These are phyloP conservation scores for Rhinoderma darwinii DNA, from an alignment of 2,113 vertebrate genomes.

Conservation along the genomic window DNA sequence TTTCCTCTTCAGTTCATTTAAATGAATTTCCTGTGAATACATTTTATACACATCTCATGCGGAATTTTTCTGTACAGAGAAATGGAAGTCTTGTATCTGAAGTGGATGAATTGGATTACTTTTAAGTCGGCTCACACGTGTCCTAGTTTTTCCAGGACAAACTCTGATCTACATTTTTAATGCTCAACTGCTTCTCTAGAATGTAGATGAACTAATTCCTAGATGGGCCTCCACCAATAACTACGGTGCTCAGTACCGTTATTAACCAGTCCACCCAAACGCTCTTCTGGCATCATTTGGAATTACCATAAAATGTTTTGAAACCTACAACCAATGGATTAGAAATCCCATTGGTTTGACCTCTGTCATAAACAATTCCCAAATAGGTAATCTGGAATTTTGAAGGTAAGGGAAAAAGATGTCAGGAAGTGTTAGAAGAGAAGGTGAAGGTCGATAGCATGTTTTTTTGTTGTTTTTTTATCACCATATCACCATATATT, in stretches of 20 bases:
- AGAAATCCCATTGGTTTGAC: neutral
- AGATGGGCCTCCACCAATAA: neutral
- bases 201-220: neutral
- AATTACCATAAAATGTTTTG: no score
- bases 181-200: neutral
- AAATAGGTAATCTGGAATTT: no score
- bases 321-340: no score
- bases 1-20: constrained; percentile 26
- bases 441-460: no score
- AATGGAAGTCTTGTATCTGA: neutral
- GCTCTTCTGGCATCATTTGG: neutral
- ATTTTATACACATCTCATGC: neutral
- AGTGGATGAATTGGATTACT: constrained; percentile 11
- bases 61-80: neutral
- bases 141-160: constrained; percentile 16
- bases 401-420: no score
- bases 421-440: no score
- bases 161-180: constrained; percentile 4
- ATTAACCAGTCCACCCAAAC: neutral
- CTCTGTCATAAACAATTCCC: neutral
- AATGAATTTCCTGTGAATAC: neutral
- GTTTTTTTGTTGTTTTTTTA: no score
- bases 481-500: no score
- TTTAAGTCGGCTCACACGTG: neutral
- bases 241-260: neutral